phyloP scores from a whole-genome alignment of 1,140 invertebrate species.

The Drosophila takahashii region DNA sequence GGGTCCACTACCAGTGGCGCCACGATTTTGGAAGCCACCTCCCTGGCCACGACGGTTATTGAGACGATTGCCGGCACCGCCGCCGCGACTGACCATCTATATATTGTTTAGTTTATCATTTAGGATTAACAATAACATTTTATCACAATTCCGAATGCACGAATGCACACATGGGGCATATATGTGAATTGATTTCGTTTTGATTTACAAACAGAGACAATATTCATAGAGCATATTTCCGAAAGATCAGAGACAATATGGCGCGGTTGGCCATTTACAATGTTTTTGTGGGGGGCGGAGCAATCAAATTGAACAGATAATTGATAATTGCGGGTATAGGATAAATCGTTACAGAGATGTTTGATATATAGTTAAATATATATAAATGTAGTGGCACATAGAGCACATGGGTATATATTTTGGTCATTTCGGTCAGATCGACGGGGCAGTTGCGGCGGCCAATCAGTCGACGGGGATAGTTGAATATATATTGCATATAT shows the following conservation, averaged over 20 bases:
- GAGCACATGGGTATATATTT: constrained; percentile 10
- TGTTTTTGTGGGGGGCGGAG: constrained; percentile 10
- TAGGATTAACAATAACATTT: constrained; percentile 12
- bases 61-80: constrained; percentile 84
- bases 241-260: constrained; percentile 37
- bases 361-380: constrained; percentile 27
- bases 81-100: constrained; percentile 84
- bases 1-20: constrained; percentile 74
- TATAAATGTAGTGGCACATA: constrained; percentile 16
- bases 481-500: constrained; percentile 41
- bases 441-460: constrained; percentile 60
- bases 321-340: constrained; percentile 9
- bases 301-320: constrained; percentile 28
- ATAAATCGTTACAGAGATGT: constrained; percentile 21
- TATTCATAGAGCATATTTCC: constrained; percentile 9
- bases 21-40: constrained; percentile 84
- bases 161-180: not conserved
- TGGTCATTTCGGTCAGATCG: constrained; percentile 65
- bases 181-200: constrained; percentile 25
- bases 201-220: constrained; percentile 33
- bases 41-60: constrained; percentile 85
- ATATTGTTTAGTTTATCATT: constrained; percentile 33
- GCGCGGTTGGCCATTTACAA: constrained; percentile 45
- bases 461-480: constrained; percentile 80
- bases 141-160: constrained; percentile 3